These are phyloP conservation scores for Coenonympha glycerion DNA, from an alignment of 2,888 invertebrate genomes.

Conservation along the genomic window DNA sequence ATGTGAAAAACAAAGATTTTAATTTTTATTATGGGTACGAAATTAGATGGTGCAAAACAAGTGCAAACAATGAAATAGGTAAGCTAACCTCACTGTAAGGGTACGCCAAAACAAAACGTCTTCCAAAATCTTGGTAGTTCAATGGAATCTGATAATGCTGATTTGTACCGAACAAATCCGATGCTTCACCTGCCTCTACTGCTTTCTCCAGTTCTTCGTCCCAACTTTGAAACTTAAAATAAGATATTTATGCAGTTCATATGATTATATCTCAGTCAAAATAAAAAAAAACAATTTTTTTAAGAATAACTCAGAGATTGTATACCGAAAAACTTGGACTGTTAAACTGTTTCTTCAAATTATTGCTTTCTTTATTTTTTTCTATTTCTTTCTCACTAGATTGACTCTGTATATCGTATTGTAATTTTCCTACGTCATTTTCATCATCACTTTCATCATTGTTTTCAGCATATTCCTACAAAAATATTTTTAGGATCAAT, in stretches of 20 bases:
- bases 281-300: no score
- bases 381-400: neutral
- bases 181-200: slow-evolving; percentile 9
- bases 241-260: no score
- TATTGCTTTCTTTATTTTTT: no score
- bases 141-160: slow-evolving; percentile 37
- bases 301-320: no score
- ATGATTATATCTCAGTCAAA: no score
- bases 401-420: neutral
- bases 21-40: no score
- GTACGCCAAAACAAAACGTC: slow-evolving; percentile 46
- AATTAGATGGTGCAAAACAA: no score
- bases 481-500: neutral
- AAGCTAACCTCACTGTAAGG: slow-evolving; percentile 43
- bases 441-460: neutral
- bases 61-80: no score
- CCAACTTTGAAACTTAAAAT: neutral
- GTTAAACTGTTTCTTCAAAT: no score
- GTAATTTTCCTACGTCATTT: neutral
- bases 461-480: neutral
- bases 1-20: no score
- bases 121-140: slow-evolving; percentile 39
- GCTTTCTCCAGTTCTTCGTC: slow-evolving; percentile 6
- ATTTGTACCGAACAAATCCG: slow-evolving; percentile 38
- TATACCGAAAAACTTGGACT: no score